Evolutionary conservation across 2,113 vertebrate species (phyloP).

Genomic region (Hystrix cristata): DNA sequence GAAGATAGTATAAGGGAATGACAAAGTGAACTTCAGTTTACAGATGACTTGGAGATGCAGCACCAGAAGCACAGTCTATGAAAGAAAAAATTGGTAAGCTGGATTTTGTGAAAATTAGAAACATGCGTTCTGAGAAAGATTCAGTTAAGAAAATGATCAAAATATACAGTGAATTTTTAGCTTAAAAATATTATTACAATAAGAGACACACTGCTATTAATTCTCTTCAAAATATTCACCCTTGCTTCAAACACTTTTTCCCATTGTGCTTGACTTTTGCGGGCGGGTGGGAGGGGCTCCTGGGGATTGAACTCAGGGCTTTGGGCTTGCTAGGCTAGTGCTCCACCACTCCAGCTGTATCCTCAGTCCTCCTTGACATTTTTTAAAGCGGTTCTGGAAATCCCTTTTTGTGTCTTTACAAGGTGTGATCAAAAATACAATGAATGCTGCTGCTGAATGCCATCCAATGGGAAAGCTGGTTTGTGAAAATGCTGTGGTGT

Average conservation of each 20-base stretch:
- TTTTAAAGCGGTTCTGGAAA: neutral
- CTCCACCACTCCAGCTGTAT: too few relatives aligned
- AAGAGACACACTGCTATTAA: neutral
- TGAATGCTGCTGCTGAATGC: neutral
- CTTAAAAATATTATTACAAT: neutral
- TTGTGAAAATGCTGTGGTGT: neutral
- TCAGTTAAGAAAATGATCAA: neutral
- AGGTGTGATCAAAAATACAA: too few relatives aligned
- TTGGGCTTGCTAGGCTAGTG: too few relatives aligned
- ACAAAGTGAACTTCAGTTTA: neutral
- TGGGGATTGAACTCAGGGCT: too few relatives aligned
- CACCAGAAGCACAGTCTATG: neutral
- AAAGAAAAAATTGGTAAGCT: neutral
- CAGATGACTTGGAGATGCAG: neutral
- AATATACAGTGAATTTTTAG: neutral
- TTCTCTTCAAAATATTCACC: neutral
- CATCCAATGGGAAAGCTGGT: neutral
- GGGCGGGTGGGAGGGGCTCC: too few relatives aligned
- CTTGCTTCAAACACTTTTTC: neutral
- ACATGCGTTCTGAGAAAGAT: neutral
- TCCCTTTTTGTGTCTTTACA: neutral
- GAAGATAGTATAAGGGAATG: neutral
- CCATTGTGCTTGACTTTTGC: neutral
- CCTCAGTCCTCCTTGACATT: neutral
- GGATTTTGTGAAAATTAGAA: neutral